Evolutionary conservation across 1,140 invertebrate species (phyloP), one percentile per base, ranked within the genome.

Genomic region (Sminthurinus signatus): DNA sequence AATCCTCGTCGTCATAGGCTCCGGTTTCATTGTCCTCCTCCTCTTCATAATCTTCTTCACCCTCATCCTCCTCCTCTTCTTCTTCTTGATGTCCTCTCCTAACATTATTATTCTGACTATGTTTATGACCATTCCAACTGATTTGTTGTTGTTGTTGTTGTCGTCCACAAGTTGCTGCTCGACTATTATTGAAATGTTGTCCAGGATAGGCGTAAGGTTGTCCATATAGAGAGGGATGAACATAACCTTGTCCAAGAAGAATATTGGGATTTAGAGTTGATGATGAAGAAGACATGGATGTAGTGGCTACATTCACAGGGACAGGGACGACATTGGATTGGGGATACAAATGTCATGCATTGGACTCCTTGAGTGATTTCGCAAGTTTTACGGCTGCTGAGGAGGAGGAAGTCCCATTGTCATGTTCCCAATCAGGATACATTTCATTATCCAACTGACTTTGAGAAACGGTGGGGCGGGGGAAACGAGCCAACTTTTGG

Each of bases 341-440:
- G 51, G 29, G 31, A 32, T 51, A 58, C 57, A 60, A 60, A 59
- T 44, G 69, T 71, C 69, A 71, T 66, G 69, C 69, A 46, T 71
- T 71, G 39, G 69, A 71, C 59, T 71, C 69, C 50, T 71, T 71
- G 15, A 68, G 62, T 14, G 69, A 60, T 62, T 68, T 65, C 12
- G 69, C 66, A 15, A 71, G 58, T 64, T 68, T 71, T 25, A 68
- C 64, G 4, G 12, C 36, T n/a, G n/a, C n/a, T n/a, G n/a, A n/a
- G n/a, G n/a, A n/a, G n/a, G n/a, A n/a, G n/a, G n/a, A n/a, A n/a
- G n/a, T n/a, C n/a, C n/a, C n/a, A n/a, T n/a, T n/a, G n/a, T n/a
- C n/a, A n/a, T n/a, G n/a, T n/a, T n/a, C n/a, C n/a, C n/a, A n/a
- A n/a, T n/a, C n/a, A n/a, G n/a, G n/a, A n/a, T n/a, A n/a, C n/a